Conservation (phyloP, 1,140 invertebrate species). For the Bombyx mandarina region DNA sequence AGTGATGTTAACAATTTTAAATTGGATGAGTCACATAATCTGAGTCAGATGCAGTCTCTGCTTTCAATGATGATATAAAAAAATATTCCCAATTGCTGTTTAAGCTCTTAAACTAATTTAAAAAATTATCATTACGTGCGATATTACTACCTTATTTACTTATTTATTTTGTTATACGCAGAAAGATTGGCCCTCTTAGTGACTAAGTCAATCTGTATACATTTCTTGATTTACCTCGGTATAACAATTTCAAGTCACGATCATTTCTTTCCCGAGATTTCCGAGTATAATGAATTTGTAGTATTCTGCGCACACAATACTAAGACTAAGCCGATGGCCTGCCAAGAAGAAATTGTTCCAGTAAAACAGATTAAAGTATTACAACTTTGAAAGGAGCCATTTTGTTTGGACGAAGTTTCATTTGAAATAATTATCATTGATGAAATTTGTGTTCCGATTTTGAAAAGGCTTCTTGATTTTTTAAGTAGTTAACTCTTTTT, state of each 20-base stretch:
- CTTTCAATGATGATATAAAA: no score
- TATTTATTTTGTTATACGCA: neutral
- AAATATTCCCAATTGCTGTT: no score
- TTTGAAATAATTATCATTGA: no score
- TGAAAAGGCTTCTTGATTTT: no score
- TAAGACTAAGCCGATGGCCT: slow-evolving; percentile 15
- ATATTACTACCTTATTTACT: neutral
- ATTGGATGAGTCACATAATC: no score
- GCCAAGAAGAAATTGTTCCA: slow-evolving; percentile 21
- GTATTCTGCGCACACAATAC: slow-evolving; percentile 22
- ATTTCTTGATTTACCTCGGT: neutral
- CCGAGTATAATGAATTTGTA: slow-evolving; percentile 25
- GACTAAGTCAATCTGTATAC: neutral
- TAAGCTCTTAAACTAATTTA: no score
- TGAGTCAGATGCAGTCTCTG: no score
- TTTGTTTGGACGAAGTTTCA: no score
- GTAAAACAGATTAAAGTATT: neutral
- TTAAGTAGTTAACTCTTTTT: no score
- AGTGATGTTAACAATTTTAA: no score
- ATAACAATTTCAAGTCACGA: slow-evolving; percentile 10
- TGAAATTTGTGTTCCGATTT: no score
- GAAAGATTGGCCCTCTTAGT: neutral
- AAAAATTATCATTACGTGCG: no score
- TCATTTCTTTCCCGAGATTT: slow-evolving; percentile 19
- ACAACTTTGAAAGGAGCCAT: neutral